phyloP scores from a whole-genome alignment of 2,888 invertebrate genomes.

The Oscheius onirici region DNA sequence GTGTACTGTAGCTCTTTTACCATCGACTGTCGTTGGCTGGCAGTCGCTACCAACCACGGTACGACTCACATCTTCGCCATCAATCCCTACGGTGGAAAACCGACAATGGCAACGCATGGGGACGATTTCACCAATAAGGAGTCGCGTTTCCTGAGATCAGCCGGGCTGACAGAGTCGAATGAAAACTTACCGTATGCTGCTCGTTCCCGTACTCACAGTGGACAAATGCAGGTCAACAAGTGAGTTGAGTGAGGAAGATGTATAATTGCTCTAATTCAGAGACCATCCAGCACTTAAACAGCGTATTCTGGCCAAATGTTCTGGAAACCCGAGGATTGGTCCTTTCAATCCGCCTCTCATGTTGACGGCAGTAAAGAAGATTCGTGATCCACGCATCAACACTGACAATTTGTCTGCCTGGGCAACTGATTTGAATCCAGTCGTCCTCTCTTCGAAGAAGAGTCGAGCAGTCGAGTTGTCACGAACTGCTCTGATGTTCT shows the following conservation, averaged over 20 bases:
- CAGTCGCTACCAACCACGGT: slow-evolving; percentile 88
- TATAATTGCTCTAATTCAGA: slow-evolving; percentile 1
- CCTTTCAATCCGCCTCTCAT: slow-evolving; percentile 88
- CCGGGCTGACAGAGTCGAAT: slow-evolving; percentile 80
- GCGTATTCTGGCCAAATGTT: slow-evolving; percentile 39
- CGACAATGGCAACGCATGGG: slow-evolving; percentile 92
- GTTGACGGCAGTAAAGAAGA: slow-evolving; percentile 84
- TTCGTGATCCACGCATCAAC: slow-evolving; percentile 72
- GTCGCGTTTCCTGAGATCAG: slow-evolving; percentile 86
- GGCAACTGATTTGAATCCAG: slow-evolving; percentile 65
- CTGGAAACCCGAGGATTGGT: slow-evolving; percentile 85
- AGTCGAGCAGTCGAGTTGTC: slow-evolving; percentile 36
- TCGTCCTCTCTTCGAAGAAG: slow-evolving; percentile 30
- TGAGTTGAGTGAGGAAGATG: neutral
- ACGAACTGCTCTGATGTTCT: slow-evolving; percentile 50
- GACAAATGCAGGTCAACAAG: slow-evolving; percentile 22
- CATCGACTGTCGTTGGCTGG: slow-evolving; percentile 92
- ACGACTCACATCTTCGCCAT: slow-evolving; percentile 98
- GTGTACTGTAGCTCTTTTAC: slow-evolving; percentile 89
- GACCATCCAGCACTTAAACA: slow-evolving; percentile 29
- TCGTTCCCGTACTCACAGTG: slow-evolving; percentile 26
- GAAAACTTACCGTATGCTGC: slow-evolving; percentile 33
- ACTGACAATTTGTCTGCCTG: slow-evolving; percentile 65
- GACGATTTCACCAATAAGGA: slow-evolving; percentile 89
- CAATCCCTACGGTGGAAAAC: slow-evolving; percentile 85